A percentile compares a stretch with the other conserved stretches of the same genome.
These are phyloP conservation scores for Phylloscopus trochilus DNA, from an alignment of 2,113 vertebrate genomes.

Conservation along the genomic window DNA sequence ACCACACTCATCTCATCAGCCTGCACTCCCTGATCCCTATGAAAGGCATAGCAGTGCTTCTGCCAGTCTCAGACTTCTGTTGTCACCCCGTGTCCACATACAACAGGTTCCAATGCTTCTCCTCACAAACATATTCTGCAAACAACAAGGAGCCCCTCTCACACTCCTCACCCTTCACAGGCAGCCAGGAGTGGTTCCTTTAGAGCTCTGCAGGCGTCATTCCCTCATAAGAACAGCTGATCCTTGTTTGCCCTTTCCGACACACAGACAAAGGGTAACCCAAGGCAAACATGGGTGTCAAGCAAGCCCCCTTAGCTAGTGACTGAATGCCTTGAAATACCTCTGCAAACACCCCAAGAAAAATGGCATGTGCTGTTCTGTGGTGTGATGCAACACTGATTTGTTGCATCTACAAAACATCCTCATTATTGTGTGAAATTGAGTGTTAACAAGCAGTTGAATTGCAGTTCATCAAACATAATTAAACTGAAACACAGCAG, in stretches of 20 bases:
- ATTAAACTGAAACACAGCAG: slow-evolving; percentile 8
- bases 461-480: slow-evolving; percentile 14
- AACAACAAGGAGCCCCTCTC: not conserved
- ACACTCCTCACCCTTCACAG: not conserved
- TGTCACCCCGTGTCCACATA: fast-evolving
- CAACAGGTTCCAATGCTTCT: not conserved
- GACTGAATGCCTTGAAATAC: not conserved
- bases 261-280: not conserved
- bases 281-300: not conserved
- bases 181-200: not conserved
- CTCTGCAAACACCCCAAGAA: not conserved
- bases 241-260: not conserved
- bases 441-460: slow-evolving; percentile 23
- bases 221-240: fast-evolving
- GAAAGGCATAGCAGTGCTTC: not conserved
- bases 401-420: not conserved
- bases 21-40: not conserved
- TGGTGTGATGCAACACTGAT: not conserved
- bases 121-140: not conserved
- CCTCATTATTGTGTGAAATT: slow-evolving; percentile 35
- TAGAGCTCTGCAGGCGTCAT: not conserved
- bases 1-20: not conserved
- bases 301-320: not conserved
- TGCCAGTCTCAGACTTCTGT: not conserved
- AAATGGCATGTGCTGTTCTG: not conserved